A percentile compares a stretch with the other conserved stretches of the same genome.
phyloP scores from a whole-genome alignment of 2,113 vertebrate species.

The Sturnira hondurensis region DNA sequence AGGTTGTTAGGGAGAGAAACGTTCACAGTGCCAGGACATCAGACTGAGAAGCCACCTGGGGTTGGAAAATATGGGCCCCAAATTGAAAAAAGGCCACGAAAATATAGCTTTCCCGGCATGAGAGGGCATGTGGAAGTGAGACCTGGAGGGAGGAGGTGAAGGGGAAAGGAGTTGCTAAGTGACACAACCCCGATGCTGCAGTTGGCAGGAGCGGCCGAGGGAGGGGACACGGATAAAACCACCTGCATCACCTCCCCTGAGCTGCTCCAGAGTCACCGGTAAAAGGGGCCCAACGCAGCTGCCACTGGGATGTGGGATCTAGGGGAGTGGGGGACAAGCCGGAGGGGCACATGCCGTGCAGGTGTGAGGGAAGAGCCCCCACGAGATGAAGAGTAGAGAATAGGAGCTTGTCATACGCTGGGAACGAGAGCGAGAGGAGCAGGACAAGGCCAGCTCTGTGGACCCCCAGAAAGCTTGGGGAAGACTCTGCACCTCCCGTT shows the following conservation, averaged over 20 bases:
- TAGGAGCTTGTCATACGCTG: not conserved
- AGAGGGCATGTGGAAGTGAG: not conserved
- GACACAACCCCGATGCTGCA: not conserved
- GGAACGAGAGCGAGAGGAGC: accelerated
- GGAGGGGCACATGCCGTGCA: accelerated
- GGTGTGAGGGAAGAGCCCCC: accelerated
- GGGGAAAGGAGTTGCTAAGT: not conserved
- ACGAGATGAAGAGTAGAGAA: accelerated
- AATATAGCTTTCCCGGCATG: not conserved
- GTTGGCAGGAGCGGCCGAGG: not conserved
- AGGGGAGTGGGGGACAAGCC: not conserved
- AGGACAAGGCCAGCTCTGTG: accelerated
- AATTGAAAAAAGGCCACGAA: not conserved
- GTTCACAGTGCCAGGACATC: accelerated
- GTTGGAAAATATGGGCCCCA: not conserved
- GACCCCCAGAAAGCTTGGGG: accelerated
- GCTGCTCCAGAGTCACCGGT: not conserved
- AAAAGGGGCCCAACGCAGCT: no score
- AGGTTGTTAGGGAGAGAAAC: not conserved
- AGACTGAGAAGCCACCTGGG: not conserved
- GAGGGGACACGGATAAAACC: not conserved
- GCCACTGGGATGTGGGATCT: accelerated
- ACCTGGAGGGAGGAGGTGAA: not conserved
- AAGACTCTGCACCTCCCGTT: accelerated
- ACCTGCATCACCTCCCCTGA: not conserved